Conservation (phyloP, 1,140 invertebrate genomes). For the Diabrotica undecimpunctata region DNA sequence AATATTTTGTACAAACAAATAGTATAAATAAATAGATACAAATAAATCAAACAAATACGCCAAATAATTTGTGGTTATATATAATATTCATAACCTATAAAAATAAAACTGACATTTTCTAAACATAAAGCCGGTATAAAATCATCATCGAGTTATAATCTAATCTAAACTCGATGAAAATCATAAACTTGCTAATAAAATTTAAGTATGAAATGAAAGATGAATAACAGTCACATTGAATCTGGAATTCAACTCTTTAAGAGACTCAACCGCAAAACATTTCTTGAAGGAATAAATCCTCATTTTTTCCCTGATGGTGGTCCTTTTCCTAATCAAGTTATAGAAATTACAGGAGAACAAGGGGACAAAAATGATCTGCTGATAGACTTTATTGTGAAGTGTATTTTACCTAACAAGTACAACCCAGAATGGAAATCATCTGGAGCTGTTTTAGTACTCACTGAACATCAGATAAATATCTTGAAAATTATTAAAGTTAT, state of each 20-base stretch:
- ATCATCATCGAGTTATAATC: too few species aligned
- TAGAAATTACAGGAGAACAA: slow-evolving; percentile 23
- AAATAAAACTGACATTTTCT: too few species aligned
- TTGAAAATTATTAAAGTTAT: slow-evolving; percentile 32
- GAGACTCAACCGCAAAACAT: slow-evolving; percentile 20
- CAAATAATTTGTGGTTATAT: too few species aligned
- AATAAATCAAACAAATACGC: too few species aligned
- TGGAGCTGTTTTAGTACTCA: slow-evolving; percentile 24
- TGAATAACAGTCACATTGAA: slow-evolving; percentile 20
- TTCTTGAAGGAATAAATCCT: slow-evolving; percentile 24
- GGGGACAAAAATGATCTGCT: slow-evolving; percentile 23
- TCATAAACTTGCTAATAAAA: not conserved
- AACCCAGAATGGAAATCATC: slow-evolving; percentile 24
- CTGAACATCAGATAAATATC: slow-evolving; percentile 28
- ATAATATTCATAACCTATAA: too few species aligned
- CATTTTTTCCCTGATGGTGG: slow-evolving; percentile 27
- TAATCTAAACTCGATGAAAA: too few species aligned
- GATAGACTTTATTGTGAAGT: slow-evolving; percentile 28
- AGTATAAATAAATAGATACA: too few species aligned
- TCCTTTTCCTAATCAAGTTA: slow-evolving; percentile 22
- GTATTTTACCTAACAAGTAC: slow-evolving; percentile 21
- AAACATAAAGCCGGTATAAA: too few species aligned
- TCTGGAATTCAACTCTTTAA: slow-evolving; percentile 31
- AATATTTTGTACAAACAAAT: too few species aligned
- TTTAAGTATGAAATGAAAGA: not conserved